A percentile compares a stretch with the other conserved stretches of the same genome.
phyloP scores from a whole-genome alignment of 2,888 invertebrate genomes.

The Aradus depressus region DNA sequence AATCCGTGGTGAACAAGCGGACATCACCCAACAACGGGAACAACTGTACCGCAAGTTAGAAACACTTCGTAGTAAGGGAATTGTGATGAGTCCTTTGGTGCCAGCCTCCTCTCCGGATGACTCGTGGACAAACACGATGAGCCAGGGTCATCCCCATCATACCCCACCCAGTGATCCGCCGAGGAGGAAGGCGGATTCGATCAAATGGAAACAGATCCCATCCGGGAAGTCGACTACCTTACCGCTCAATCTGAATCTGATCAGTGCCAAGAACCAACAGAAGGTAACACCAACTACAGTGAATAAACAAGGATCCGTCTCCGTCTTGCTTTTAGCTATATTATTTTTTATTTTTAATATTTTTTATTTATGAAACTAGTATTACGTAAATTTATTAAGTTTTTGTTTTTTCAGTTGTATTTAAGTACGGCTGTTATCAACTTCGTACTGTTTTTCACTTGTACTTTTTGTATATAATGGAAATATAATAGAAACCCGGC shows the following conservation, averaged over 20 bases:
- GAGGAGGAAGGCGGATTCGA: slow-evolving; percentile 31
- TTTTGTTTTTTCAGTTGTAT: too few species aligned
- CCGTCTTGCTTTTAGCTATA: too few species aligned
- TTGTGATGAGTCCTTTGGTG: slow-evolving; percentile 50
- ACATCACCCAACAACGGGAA: slow-evolving; percentile 83
- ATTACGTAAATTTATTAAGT: too few species aligned
- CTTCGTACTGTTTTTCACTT: too few species aligned
- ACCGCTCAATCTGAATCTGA: slow-evolving; percentile 61
- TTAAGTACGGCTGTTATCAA: too few species aligned
- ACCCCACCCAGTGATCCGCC: slow-evolving; percentile 30
- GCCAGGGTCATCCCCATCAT: too few species aligned
- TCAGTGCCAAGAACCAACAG: slow-evolving; percentile 69
- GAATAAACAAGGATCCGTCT: too few species aligned
- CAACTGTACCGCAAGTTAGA: slow-evolving; percentile 80
- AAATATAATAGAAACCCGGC: too few species aligned
- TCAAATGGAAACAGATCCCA: slow-evolving; percentile 32
- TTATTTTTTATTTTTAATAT: slow-evolving; percentile 3
- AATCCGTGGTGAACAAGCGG: slow-evolving; percentile 64
- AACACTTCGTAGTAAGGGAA: slow-evolving; percentile 62
- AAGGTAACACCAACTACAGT: slow-evolving; percentile 40
- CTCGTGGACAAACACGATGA: slow-evolving; percentile 12
- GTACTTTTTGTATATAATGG: too few species aligned
- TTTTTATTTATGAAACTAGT: too few species aligned
- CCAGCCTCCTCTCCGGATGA: slow-evolving; percentile 36
- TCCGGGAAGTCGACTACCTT: slow-evolving; percentile 36